These are phyloP conservation scores for Pituophis catenifer DNA, from an alignment of 2,113 vertebrate genomes.

Conservation along the genomic window DNA sequence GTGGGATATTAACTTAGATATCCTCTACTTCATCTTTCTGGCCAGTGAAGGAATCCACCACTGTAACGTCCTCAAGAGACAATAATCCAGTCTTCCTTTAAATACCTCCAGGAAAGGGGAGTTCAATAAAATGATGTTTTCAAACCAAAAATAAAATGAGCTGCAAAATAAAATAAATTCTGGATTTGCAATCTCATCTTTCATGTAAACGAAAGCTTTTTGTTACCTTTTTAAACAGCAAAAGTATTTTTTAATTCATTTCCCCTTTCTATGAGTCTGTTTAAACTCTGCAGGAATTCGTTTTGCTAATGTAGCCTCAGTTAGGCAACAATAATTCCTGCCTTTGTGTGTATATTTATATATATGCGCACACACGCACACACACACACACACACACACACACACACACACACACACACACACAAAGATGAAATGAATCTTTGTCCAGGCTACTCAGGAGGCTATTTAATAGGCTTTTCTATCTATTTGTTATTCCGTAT, in stretches of 20 bases:
- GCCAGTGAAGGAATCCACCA: background rate
- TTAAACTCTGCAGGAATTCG: background rate
- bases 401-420: background rate
- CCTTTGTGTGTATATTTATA: background rate
- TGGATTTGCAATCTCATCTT: background rate
- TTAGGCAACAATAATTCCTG: conserved; percentile 61
- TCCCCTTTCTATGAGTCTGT: background rate
- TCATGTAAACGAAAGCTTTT: background rate
- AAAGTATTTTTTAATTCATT: background rate
- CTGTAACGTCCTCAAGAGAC: background rate
- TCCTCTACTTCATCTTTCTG: background rate
- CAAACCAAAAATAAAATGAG: background rate
- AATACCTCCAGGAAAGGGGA: background rate
- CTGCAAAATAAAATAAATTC: background rate
- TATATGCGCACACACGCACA: no score
- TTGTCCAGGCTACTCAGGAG: conserved; percentile 69
- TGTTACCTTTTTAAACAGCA: background rate
- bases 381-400: no score
- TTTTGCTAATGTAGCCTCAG: conserved; percentile 53
- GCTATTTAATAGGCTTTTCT: conserved; percentile 75
- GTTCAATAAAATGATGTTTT: background rate
- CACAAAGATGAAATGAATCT: conserved; percentile 68
- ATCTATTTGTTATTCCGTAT: conserved; percentile 77
- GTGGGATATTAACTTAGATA: background rate
- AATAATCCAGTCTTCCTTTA: background rate